These are phyloP conservation scores for Pterobdella sp. DNA, from an alignment of 2,888 invertebrate species.

Conservation along the genomic window DNA sequence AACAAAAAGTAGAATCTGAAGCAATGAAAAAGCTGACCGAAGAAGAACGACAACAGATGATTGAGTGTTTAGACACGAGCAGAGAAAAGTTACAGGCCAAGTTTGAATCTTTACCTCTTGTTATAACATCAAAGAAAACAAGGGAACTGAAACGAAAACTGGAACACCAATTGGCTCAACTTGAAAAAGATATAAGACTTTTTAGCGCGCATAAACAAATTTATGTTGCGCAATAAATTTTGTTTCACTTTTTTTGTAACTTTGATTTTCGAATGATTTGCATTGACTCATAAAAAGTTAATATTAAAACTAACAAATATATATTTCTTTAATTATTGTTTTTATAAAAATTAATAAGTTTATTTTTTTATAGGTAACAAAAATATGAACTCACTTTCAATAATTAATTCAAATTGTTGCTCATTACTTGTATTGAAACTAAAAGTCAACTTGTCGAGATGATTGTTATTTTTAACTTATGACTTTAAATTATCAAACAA, in stretches of 20 bases:
- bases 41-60: constrained; percentile 22
- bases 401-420: too few relatives aligned
- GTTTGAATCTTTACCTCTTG: constrained; percentile 16
- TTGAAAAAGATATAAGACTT: constrained; percentile 24
- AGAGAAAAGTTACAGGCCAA: constrained; percentile 9
- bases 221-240: constrained; percentile 17
- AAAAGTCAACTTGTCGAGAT: too few relatives aligned
- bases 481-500: too few relatives aligned
- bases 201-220: constrained; percentile 17
- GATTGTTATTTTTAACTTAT: too few relatives aligned
- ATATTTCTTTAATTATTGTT: too few relatives aligned
- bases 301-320: too few relatives aligned
- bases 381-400: too few relatives aligned
- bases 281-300: too few relatives aligned
- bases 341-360: too few relatives aligned
- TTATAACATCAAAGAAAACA: background rate
- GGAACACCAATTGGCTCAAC: constrained; percentile 10
- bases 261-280: too few relatives aligned
- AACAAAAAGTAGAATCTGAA: constrained; percentile 9
- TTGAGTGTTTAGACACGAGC: constrained; percentile 16
- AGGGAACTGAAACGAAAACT: constrained; percentile 4
- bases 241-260: background rate
- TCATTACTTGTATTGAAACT: too few relatives aligned
- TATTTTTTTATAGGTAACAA: too few relatives aligned
- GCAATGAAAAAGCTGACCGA: constrained; percentile 25